phyloP scores from a whole-genome alignment of 2,797 vertebrate genomes.

The Scolopax rusticola region DNA sequence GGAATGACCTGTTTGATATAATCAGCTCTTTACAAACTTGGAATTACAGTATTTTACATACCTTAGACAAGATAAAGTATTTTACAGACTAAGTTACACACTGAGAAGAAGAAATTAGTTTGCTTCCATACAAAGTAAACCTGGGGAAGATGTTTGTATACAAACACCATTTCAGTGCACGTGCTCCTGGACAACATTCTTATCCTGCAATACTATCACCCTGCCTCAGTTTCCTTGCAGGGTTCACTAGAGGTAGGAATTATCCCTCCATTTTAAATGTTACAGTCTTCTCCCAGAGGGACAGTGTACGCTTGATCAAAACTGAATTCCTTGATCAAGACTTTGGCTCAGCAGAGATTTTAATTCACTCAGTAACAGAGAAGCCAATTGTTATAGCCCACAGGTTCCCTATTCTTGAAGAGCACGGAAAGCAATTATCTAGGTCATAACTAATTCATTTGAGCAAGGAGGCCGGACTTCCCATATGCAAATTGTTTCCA shows the following conservation, averaged over 20 bases:
- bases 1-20: neutral
- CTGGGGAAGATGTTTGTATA: neutral
- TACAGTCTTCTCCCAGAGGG: neutral
- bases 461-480: neutral
- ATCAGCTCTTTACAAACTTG: neutral
- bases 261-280: neutral
- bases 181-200: neutral
- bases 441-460: neutral
- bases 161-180: neutral
- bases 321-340: neutral
- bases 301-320: neutral
- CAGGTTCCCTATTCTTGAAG: neutral
- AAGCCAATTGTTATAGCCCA: neutral
- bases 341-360: neutral
- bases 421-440: neutral
- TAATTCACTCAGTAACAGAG: neutral
- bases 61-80: neutral
- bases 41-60: neutral
- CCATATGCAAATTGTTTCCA: neutral
- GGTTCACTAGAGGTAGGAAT: neutral
- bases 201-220: neutral
- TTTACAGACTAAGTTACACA: neutral
- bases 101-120: neutral
- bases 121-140: neutral
- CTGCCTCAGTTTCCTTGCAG: neutral